Percentiles rank a stretch among this genome's conserved stretches.
Evolutionary conservation across 2,888 invertebrate genomes (phyloP).

Genomic region (Ochropleura plecta): DNA sequence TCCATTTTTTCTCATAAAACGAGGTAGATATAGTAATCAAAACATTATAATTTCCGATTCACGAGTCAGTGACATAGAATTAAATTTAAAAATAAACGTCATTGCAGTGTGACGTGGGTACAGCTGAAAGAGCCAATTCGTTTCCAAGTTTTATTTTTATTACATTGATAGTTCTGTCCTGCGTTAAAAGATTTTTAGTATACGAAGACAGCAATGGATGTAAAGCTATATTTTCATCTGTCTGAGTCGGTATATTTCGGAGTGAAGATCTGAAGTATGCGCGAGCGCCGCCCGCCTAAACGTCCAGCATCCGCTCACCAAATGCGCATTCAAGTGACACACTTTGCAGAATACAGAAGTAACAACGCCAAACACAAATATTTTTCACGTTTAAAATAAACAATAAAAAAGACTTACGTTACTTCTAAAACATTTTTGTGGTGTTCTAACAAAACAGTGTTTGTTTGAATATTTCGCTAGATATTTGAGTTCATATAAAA

Average conservation of each 20-base stretch:
- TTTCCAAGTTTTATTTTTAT: conserved; percentile 19
- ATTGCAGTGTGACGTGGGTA: conserved; percentile 70
- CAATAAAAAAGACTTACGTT: conserved; percentile 6
- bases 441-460: conserved; percentile 53
- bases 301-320: conserved; percentile 69
- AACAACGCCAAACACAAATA: conserved; percentile 59
- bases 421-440: conserved; percentile 38
- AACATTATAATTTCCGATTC: conserved; percentile 71
- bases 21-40: conserved; percentile 57
- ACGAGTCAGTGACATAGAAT: conserved; percentile 85
- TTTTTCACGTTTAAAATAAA: conserved; percentile 41
- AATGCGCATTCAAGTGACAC: conserved; percentile 84
- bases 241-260: conserved; percentile 30
- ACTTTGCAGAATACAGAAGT: conserved; percentile 74
- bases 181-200: not conserved
- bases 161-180: conserved; percentile 63
- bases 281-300: conserved; percentile 78
- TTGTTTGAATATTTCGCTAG: conserved; percentile 39
- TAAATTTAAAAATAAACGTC: conserved; percentile 83
- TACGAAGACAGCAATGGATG: conserved; percentile 66
- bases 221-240: conserved; percentile 52
- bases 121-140: conserved; percentile 17
- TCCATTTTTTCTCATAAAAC: conserved; percentile 26
- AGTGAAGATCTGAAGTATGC: conserved; percentile 65
- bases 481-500: conserved; percentile 70